phyloP scores from a whole-genome alignment of 2,797 vertebrate species.

The Cyprinodon diabolis region DNA sequence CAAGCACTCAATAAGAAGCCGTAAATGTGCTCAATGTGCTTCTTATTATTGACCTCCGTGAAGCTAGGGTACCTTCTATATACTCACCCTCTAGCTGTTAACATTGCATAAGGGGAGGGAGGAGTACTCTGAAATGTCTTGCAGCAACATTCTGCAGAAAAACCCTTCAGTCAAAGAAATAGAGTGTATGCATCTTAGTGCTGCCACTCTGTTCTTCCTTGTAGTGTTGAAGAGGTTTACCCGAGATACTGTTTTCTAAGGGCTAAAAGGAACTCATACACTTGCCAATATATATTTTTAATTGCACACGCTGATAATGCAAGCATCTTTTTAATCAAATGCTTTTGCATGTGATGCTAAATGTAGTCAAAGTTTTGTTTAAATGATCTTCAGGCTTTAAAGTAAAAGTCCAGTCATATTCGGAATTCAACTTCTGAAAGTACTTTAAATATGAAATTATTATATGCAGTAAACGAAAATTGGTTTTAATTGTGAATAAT shows the following conservation, averaged over 20 bases:
- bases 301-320: neutral
- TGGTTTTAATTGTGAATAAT: too few species aligned
- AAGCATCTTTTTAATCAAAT: neutral
- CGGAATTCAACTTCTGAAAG: too few species aligned
- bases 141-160: conserved; percentile 10
- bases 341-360: neutral
- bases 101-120: conserved; percentile 15
- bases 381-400: too few species aligned
- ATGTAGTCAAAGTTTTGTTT: too few species aligned
- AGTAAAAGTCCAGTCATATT: too few species aligned
- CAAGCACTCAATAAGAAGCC: conserved; percentile 17
- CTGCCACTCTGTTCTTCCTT: conserved; percentile 1
- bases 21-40: conserved; percentile 9
- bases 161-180: conserved; percentile 22
- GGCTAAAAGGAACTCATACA: conserved; percentile 1
- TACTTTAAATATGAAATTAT: too few species aligned
- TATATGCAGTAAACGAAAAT: too few species aligned
- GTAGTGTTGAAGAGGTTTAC: conserved; percentile 23
- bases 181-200: conserved; percentile 7
- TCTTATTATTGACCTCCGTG: conserved; percentile 15
- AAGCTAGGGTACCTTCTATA: neutral
- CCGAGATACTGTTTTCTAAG: conserved; percentile 16
- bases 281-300: conserved; percentile 1
- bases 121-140: conserved; percentile 20
- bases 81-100: conserved; percentile 12